A percentile compares a stretch with the other conserved stretches of the same genome.
Conservation (phyloP, 2,888 invertebrate genomes). For the Meganola albula region DNA sequence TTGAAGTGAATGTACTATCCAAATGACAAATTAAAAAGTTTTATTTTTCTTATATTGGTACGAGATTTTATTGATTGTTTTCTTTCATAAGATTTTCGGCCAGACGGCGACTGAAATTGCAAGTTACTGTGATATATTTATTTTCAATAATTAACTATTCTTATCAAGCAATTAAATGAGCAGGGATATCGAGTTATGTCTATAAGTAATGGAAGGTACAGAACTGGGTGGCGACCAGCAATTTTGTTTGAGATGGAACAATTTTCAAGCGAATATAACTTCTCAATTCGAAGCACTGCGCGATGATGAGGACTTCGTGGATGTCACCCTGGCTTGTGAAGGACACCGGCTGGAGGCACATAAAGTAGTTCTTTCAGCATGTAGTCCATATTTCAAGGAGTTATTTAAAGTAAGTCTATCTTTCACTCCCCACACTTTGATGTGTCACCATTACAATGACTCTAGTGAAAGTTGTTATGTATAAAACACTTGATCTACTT, state of each 20-base stretch:
- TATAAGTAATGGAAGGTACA: constrained; percentile 79
- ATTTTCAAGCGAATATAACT: constrained; percentile 91
- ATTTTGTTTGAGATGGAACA: constrained; percentile 94
- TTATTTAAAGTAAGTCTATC: constrained; percentile 86
- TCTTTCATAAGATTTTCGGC: constrained; percentile 78
- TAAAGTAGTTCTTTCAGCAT: constrained; percentile 90
- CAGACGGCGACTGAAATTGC: constrained; percentile 78
- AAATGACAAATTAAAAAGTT: constrained; percentile 78
- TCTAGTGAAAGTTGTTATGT: constrained; percentile 78
- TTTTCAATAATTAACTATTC: constrained; percentile 75
- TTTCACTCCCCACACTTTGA: constrained; percentile 77
- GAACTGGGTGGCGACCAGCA: constrained; percentile 86
- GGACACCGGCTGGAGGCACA: constrained; percentile 90
- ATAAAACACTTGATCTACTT: constrained; percentile 78
- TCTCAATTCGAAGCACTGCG: constrained; percentile 90
- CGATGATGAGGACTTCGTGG: constrained; percentile 92
- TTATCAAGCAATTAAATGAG: constrained; percentile 78
- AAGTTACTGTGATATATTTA: constrained; percentile 79
- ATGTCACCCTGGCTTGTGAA: constrained; percentile 91
- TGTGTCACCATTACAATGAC: constrained; percentile 79
- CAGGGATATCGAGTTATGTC: constrained; percentile 78
- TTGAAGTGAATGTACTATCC: constrained; percentile 76
- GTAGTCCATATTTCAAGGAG: constrained; percentile 93
- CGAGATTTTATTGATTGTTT: constrained; percentile 79
- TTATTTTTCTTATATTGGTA: constrained; percentile 79